A percentile compares a stretch with the other conserved stretches of the same genome.
Conservation (phyloP, 1,140 invertebrate genomes). For the Brevipalpus yothersi region DNA sequence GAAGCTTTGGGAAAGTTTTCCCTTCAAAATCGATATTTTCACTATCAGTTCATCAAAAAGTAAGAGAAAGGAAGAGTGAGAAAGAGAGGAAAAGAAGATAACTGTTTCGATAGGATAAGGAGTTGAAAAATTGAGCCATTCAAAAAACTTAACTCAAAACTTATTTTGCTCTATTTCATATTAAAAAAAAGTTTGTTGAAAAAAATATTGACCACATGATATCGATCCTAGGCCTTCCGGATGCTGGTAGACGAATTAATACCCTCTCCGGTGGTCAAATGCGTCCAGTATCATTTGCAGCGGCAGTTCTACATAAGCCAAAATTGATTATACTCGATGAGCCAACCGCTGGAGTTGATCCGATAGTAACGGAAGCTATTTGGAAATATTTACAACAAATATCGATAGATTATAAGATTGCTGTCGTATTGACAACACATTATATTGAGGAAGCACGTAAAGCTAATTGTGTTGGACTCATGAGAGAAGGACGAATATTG, state of each 20-base stretch:
- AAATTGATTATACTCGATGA: slow-evolving; percentile 23
- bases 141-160: slow-evolving; percentile 26
- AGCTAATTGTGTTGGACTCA: slow-evolving; percentile 14
- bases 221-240: slow-evolving; percentile 61
- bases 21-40: too few relatives aligned
- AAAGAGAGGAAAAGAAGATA: too few relatives aligned
- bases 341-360: slow-evolving; percentile 24
- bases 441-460: slow-evolving; percentile 22
- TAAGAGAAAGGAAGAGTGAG: too few relatives aligned
- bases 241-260: slow-evolving; percentile 13
- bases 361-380: slow-evolving; percentile 15
- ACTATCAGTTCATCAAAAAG: too few relatives aligned
- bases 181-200: slow-evolving; percentile 44
- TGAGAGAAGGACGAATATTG: slow-evolving; percentile 4
- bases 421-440: slow-evolving; percentile 23
- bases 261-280: slow-evolving; percentile 48
- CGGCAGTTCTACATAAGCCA: slow-evolving; percentile 72
- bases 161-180: slow-evolving; percentile 84
- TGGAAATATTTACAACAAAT: slow-evolving; percentile 20
- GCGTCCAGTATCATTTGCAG: slow-evolving; percentile 66
- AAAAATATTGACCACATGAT: slow-evolving; percentile 59
- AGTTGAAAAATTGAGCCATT: too few relatives aligned
- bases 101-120: too few relatives aligned
- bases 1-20: too few relatives aligned
- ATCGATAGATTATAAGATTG: slow-evolving; percentile 13